Conservation (phyloP, 2,888 invertebrate species). For the Heterodera filipjevi region DNA sequence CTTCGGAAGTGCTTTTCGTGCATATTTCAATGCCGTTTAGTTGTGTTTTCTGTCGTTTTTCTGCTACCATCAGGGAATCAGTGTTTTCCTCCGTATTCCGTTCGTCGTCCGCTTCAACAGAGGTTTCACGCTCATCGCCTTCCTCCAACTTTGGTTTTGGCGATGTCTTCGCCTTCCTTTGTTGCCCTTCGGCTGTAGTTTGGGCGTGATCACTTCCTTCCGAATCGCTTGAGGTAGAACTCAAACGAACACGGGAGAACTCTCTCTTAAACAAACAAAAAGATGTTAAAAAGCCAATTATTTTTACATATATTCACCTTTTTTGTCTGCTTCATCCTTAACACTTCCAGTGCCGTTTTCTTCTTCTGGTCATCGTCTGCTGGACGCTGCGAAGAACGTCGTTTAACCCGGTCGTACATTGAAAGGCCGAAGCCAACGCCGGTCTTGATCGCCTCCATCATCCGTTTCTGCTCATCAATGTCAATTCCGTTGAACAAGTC, state of each 20-base stretch:
- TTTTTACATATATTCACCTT: constrained; percentile 34
- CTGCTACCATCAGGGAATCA: not conserved
- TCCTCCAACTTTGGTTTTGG: not conserved
- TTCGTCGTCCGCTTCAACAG: not conserved
- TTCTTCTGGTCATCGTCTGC: constrained; percentile 41
- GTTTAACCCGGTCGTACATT: constrained; percentile 57
- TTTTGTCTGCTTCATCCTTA: constrained; percentile 37
- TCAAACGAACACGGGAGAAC: constrained; percentile 11
- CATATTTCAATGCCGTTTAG: not conserved
- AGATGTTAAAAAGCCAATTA: not conserved
- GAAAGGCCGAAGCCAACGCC: constrained; percentile 43
- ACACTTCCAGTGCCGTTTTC: constrained; percentile 38
- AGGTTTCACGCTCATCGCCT: not conserved
- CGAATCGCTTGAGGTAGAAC: constrained; percentile 22
- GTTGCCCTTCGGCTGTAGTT: not conserved
- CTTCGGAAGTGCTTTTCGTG: not conserved
- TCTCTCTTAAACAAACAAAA: constrained; percentile 27
- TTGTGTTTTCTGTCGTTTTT: constrained; percentile 8
- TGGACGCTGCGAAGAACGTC: constrained; percentile 38
- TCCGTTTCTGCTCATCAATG: constrained; percentile 42
- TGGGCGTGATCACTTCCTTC: not conserved
- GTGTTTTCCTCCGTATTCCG: not conserved
- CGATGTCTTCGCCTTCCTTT: not conserved
- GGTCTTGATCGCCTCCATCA: constrained; percentile 35
- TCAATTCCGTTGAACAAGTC: constrained; percentile 28